Conservation (phyloP, 2,113 vertebrate genomes). For the Numenius arquata region DNA sequence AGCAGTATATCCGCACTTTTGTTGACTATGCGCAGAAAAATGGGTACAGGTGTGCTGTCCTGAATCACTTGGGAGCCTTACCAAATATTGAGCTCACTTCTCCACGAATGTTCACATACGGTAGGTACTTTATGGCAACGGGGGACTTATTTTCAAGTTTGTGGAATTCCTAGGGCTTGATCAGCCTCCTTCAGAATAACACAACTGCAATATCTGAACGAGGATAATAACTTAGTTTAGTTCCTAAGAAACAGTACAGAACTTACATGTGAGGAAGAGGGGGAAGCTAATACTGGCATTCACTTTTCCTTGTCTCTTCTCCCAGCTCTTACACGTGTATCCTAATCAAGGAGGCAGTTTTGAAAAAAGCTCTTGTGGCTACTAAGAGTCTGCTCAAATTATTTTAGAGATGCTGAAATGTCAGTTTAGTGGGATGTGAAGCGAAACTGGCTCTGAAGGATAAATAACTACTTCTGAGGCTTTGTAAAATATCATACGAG, state of each 20-base stretch:
- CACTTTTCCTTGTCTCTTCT: background rate
- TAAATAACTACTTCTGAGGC: background rate
- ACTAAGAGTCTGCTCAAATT: background rate
- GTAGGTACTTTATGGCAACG: conserved; percentile 65
- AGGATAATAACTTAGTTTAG: background rate
- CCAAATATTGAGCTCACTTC: conserved; percentile 97
- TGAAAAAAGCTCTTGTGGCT: background rate
- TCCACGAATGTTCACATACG: conserved; percentile 97
- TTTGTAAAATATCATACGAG: background rate
- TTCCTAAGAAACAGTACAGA: background rate
- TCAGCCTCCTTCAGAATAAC: background rate
- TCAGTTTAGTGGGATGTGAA: background rate
- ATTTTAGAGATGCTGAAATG: background rate
- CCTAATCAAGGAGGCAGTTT: background rate
- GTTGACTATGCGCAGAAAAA: conserved; percentile 95
- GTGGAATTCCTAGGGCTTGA: background rate
- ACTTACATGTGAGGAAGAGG: background rate
- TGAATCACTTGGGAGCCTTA: conserved; percentile 95
- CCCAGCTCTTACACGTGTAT: background rate
- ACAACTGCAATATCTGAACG: background rate
- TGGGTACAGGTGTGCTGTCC: conserved; percentile 93
- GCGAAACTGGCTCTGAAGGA: background rate
- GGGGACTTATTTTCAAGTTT: background rate
- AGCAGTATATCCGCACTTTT: conserved; percentile 98
- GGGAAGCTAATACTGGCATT: background rate